These are phyloP conservation scores for Exephanes ischioxanthus DNA, from an alignment of 2,888 invertebrate species.

Conservation along the genomic window DNA sequence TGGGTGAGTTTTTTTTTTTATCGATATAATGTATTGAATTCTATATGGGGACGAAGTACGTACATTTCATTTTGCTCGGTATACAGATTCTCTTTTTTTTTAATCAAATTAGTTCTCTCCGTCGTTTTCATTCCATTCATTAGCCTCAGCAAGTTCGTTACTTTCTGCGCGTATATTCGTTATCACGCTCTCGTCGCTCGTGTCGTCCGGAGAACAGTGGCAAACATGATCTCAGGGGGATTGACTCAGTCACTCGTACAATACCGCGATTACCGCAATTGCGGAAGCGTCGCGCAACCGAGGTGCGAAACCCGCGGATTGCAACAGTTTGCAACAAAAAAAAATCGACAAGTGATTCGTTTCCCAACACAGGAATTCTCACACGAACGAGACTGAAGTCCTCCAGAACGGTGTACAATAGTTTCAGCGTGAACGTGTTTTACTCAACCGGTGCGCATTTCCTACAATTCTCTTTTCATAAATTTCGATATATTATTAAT, in stretches of 20 bases:
- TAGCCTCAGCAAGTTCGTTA: conserved; percentile 43
- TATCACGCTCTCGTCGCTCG: conserved; percentile 19
- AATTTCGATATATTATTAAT: conserved; percentile 79
- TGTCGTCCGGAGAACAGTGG: conserved; percentile 23
- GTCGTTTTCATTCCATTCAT: conserved; percentile 46
- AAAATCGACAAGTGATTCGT: conserved; percentile 23
- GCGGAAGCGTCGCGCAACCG: conserved; percentile 17
- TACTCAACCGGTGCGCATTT: conserved; percentile 50
- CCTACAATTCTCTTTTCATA: conserved; percentile 74
- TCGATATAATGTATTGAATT: conserved; percentile 68
- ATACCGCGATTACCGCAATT: conserved; percentile 45
- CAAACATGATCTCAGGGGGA: conserved; percentile 33
- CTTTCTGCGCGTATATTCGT: conserved; percentile 39
- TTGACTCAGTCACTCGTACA: conserved; percentile 11
- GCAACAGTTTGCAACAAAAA: conserved; percentile 19
- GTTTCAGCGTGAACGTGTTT: conserved; percentile 28
- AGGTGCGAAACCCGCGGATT: conserved; percentile 19
- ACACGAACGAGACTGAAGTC: background rate
- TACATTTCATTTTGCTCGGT: conserved; percentile 60
- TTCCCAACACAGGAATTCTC: conserved; percentile 10
- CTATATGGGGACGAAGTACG: conserved; percentile 70
- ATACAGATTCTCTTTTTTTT: conserved; percentile 54
- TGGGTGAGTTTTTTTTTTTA: conserved; percentile 53
- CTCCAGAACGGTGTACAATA: conserved; percentile 16
- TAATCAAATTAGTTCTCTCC: conserved; percentile 64